Evolutionary conservation across 64 coral and sea anemone species (phyloP), one percentile per base, ranked within the genome.

Genomic region (Cladopsammia gracilis): DNA sequence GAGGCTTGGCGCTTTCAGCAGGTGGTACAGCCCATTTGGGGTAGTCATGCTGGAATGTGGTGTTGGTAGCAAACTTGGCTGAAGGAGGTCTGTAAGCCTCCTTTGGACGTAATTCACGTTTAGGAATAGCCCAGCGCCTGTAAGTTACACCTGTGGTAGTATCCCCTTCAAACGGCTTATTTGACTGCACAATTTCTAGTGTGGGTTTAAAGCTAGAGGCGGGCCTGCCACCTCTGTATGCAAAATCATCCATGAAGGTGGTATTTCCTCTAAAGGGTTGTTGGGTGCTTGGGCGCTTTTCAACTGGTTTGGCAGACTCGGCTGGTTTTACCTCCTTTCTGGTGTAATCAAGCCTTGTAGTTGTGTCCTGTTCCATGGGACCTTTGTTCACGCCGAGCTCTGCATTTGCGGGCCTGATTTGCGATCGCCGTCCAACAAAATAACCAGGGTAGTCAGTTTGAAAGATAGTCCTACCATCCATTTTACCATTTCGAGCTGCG

Each of bases 381-480:
- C 90, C 90, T 54, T 64, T 68, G 47, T 86, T 70, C 9, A 85
- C 22, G 20, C 95, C 66, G 45, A 96, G 64, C 13, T 88, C 95
- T 26, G 95, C 65, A 26, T 92, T 75, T 8, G 89, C 83, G 1
- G 95, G 95, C 54, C 70, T 88, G 58, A 96, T 92, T 51, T 91
- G 75, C n/a, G 90, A 57, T 26, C 85, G 79, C 18, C 95, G 93
- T 12, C 94, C 88, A 10, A 93, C 90, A 91, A 83, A 99, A 60
- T 99, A 93, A 4, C 98, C 98, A 67, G 98, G 98, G 58, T 91
- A 99, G 62, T 99, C 98, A 25, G 95, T 94, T 73, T 99, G 98
- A 70, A 94, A 93, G 62, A 94, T 96, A 7, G 91, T 87, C 71
- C 88, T 99, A 24, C 94, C 95, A 70, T 96, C 88, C 98, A 99